Percentiles rank a stretch among this genome's conserved stretches.
Conservation (phyloP, 92 coral and sea anemone species). For the Galaxea fascicularis region DNA sequence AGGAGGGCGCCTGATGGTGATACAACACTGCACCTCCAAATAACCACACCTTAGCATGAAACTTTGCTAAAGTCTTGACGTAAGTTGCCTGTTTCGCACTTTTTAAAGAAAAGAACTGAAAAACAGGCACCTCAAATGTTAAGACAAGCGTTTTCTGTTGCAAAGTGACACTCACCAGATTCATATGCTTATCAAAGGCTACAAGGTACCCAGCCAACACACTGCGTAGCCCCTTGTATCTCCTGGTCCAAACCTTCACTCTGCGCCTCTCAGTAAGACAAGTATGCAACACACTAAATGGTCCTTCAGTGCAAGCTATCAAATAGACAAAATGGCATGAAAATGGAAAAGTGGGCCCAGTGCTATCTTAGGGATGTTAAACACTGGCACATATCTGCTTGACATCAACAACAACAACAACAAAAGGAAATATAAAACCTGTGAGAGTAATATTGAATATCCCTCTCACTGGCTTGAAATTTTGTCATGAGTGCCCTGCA, state of each 20-base stretch:
- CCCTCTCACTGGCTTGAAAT: too few relatives aligned
- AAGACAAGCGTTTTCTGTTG: too few relatives aligned
- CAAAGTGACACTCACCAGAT: slow-evolving; percentile 75
- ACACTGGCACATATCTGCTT: not conserved
- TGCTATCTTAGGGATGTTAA: not conserved
- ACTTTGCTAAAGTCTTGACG: too few relatives aligned
- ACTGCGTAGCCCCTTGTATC: slow-evolving; percentile 91
- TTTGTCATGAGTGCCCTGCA: too few relatives aligned
- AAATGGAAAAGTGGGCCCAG: not conserved
- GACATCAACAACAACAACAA: too few relatives aligned
- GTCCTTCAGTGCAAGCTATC: slow-evolving; percentile 85
- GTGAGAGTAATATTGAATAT: too few relatives aligned
- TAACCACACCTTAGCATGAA: too few relatives aligned
- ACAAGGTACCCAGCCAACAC: slow-evolving; percentile 92
- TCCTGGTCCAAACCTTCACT: slow-evolving; percentile 93
- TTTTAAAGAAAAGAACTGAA: not conserved
- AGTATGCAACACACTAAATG: slow-evolving; percentile 87
- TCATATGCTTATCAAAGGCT: slow-evolving; percentile 99
- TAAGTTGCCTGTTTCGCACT: too few relatives aligned
- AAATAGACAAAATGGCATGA: not conserved
- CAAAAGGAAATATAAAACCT: too few relatives aligned
- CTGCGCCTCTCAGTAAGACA: slow-evolving; percentile 88
- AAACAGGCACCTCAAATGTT: not conserved
- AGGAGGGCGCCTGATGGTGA: too few relatives aligned
- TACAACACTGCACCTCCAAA: too few relatives aligned